These are phyloP conservation scores for Dendrolimus houi DNA, from an alignment of 2,888 invertebrate species.

Conservation along the genomic window DNA sequence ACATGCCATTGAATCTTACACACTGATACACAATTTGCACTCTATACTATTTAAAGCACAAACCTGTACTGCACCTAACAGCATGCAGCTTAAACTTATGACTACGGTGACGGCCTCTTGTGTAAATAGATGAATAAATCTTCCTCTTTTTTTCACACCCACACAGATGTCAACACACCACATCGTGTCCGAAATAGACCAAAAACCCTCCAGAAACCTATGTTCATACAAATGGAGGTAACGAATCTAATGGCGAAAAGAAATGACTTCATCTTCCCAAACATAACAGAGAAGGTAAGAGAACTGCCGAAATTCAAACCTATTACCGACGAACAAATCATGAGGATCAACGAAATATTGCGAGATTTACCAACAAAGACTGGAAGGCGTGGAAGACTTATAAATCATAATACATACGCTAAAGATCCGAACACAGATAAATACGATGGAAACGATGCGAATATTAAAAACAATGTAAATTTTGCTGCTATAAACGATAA, in stretches of 20 bases:
- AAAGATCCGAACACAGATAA: background rate
- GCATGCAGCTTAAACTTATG: background rate
- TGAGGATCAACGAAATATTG: constrained; percentile 52
- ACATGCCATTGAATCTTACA: no score
- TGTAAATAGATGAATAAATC: background rate
- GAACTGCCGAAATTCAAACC: constrained; percentile 59
- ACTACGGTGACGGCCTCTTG: background rate
- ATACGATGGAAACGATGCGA: background rate
- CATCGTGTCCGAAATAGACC: constrained; percentile 55
- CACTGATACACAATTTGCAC: background rate
- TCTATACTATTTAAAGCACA: background rate
- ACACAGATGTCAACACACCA: constrained; percentile 68
- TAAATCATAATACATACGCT: constrained; percentile 17
- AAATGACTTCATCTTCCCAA: constrained; percentile 41
- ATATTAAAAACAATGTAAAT: background rate
- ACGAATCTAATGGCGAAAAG: constrained; percentile 28
- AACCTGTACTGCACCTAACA: background rate
- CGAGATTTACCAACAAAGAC: constrained; percentile 35
- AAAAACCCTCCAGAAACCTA: constrained; percentile 48
- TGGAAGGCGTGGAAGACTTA: constrained; percentile 36
- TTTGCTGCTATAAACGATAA: background rate
- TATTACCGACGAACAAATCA: constrained; percentile 61
- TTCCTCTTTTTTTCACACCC: constrained; percentile 34
- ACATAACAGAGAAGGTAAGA: constrained; percentile 30
- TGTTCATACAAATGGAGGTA: constrained; percentile 57